Percentiles rank a stretch among this genome's conserved stretches.
These are phyloP conservation scores for Amiota mariae DNA, from an alignment of 2,888 invertebrate genomes.

Conservation along the genomic window DNA sequence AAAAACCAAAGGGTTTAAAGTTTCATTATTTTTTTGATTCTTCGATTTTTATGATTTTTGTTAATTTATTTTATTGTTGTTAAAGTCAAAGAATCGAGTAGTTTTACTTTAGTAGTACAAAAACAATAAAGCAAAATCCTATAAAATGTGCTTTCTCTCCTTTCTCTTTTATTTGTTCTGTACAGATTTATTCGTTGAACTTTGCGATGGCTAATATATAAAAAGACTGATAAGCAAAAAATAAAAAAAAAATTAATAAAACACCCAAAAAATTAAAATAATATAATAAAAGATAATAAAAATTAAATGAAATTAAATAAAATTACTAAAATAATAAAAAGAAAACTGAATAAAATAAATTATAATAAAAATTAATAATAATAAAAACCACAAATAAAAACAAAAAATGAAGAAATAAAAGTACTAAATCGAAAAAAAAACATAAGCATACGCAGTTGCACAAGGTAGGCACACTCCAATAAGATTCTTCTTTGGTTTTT, in stretches of 20 bases:
- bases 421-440: constrained; percentile 51
- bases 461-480: constrained; percentile 68
- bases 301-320: constrained; percentile 32
- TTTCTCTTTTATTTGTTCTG: constrained; percentile 67
- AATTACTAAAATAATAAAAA: constrained; percentile 50
- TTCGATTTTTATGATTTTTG: not conserved
- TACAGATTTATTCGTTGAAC: constrained; percentile 73
- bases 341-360: constrained; percentile 41
- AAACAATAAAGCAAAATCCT: constrained; percentile 49
- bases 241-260: constrained; percentile 48
- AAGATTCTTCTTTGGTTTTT: constrained; percentile 3
- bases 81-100: constrained; percentile 5
- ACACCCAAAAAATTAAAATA: constrained; percentile 47
- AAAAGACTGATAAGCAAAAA: constrained; percentile 69
- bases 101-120: not conserved
- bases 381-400: constrained; percentile 44
- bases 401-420: constrained; percentile 47
- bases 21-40: not conserved
- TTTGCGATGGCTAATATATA: constrained; percentile 73
- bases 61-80: no score
- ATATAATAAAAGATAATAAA: constrained; percentile 23
- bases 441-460: constrained; percentile 70
- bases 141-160: constrained; percentile 58
- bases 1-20: no score
- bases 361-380: constrained; percentile 25